Percentiles rank a stretch among this genome's conserved stretches.
phyloP scores from a whole-genome alignment of 2,888 invertebrate genomes.

The Rhodophaea formosa region DNA sequence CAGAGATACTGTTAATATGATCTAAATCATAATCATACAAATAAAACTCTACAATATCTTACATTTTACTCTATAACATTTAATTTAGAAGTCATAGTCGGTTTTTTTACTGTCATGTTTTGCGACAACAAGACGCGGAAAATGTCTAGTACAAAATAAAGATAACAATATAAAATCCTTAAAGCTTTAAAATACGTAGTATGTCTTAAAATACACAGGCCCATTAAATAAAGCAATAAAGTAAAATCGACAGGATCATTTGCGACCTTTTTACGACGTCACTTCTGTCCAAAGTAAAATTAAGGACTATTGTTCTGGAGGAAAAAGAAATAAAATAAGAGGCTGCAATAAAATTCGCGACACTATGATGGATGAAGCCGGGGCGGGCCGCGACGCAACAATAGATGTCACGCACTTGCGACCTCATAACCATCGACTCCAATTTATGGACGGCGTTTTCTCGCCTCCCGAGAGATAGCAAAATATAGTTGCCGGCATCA shows the following conservation, averaged over 20 bases:
- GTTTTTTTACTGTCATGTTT: no score
- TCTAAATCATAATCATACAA: no score
- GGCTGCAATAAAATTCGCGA: slow-evolving; percentile 49
- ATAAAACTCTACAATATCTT: no score
- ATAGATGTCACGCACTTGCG: slow-evolving; percentile 65
- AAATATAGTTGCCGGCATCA: slow-evolving; percentile 30
- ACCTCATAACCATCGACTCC: slow-evolving; percentile 67
- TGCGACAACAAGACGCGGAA: no score
- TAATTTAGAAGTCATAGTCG: no score
- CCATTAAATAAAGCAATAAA: not conserved
- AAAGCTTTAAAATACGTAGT: not conserved
- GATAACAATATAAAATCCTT: not conserved
- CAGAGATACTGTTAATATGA: no score
- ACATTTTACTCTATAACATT: no score
- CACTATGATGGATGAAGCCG: slow-evolving; percentile 54
- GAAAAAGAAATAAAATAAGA: slow-evolving; percentile 36
- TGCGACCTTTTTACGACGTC: slow-evolving; percentile 8
- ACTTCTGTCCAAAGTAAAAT: slow-evolving; percentile 22
- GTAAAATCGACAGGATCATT: slow-evolving; percentile 4
- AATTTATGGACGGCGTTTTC: slow-evolving; percentile 62
- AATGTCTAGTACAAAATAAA: not conserved
- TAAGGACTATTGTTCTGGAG: slow-evolving; percentile 28
- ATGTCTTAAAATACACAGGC: not conserved
- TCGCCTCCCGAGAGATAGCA: slow-evolving; percentile 35
- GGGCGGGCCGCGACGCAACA: slow-evolving; percentile 45